Evolutionary conservation across 2,113 vertebrate genomes (phyloP), one percentile per base, ranked within the genome.

Genomic region (Calidris pygmaea): DNA sequence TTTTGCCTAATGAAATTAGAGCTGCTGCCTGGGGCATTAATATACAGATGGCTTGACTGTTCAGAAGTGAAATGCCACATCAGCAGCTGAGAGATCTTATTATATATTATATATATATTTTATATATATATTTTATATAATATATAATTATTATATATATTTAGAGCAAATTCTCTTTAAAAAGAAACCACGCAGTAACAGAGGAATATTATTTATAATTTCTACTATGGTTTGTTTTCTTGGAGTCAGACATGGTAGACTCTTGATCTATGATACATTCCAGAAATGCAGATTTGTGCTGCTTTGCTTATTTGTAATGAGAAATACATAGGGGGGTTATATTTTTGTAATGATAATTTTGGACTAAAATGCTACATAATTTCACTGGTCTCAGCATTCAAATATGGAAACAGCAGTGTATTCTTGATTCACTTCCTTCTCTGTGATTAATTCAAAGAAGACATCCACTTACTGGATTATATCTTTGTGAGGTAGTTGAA

Each of bases 1-100:
- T 91, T 94, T 94, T 88, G n/a, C 41, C 22, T 78, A 66, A 83
- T 60, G 30, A 90, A 93, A 72, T 90, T 67, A 67, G 24, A 71
- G 16, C 41, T 90, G 7, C 50, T 88, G 79, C 80, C 59, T 81
- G 32, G 20, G 60, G 52, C 55, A 45, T 56, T 77, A 81, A 35
- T 52, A 80, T 29, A 74, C 30, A 73, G 77, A 76, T 58, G 23
- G 19, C 14, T 81, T 85, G 60, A 66, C 56, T 68, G 27, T 66
- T 93, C 60, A 67, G 47, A 55, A 78, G 6, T 52, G 32, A 94
- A 93, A 55, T 77, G 55, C 12, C 35, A 32, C 32, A 39, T 74
- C 12, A 84, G 23, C 47, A 78, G 34, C 15, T 77, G 37, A 59
- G 63, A 83, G 2, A 43, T 34, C 20, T 63, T 85, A n/a, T 32